Base-by-base conservation (phyloP, 2,888 invertebrate species). In the Priocnemis perturbator region DNA sequence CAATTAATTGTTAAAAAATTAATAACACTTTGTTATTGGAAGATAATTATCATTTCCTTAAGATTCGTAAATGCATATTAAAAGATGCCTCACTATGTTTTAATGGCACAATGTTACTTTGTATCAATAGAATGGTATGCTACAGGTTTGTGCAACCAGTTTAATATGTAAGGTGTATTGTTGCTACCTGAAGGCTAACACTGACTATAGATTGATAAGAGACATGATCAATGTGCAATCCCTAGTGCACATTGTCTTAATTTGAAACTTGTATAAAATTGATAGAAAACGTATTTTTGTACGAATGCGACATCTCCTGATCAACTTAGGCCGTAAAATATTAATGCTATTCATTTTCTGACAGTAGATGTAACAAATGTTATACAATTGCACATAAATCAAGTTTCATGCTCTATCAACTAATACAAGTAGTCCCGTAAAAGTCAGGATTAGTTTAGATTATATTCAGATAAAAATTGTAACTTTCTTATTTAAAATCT, bases 221-320 rank as follows among this genome's bases (percentile, higher is more conserved):
- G 48, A 60, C 59, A 58, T 60, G 45, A 65, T 71, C n/a, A 56
- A 45, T 44, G 44, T 73, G 20, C 47, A 58, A 60, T 64, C 19
- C 60, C 60, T 64, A 23, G 20, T 65, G 68, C 37, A 50, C 45
- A 61, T 50, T 65, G 65, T 56, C 61, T 72, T 66, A 21, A 64
- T 64, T 64, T 66, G 55, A 50, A 58, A 53, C 44, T 45, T 68
- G 68, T 77, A 68, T 66, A 73, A 74, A 71, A 74, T 77, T 72
- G 61, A 70, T 76, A 76, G 67, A 77, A 75, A 77, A 79, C 69
- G 69, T 55, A 64, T 53, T 73, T 70, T 58, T 58, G 50, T 44
- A 48, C 67, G 50, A 69, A 73, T 68, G 52, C 47, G 52, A 60
- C 55, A 52, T 70, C 55, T 60, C 63, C 55, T 58, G 62, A 64